Evolutionary conservation across 2,888 invertebrate genomes (phyloP), one percentile per base, ranked within the genome.

Genomic region (Serrognathus titanus): DNA sequence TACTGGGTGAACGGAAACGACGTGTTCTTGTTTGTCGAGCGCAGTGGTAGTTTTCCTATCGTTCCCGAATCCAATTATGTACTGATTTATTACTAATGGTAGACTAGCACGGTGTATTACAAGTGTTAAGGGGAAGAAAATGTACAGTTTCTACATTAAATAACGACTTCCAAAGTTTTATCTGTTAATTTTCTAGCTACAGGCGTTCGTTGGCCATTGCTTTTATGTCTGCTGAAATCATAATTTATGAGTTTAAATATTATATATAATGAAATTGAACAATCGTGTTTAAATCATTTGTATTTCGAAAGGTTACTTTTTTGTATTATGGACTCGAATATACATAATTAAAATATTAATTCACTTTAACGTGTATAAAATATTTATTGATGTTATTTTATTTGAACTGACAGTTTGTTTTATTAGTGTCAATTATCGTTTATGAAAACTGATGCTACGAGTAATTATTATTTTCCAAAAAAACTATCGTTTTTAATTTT

Each of bases 11-110:
- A 31, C 2, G 24, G 24, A 31, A 31, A 31, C 24, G 6, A 31
- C 24, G 24, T 31, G 24, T 7, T 5, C 24, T 37, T 39, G 46
- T 16, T 16, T 43, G 49, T 50, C 47, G 43, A 45, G 41, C 43
- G 54, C 45, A 48, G 45, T 55, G 55, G 55, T 62, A 63, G 61
- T 63, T 60, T 64, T 58, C 58, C 54, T 64, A 62, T 64, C 62
- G 59, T 58, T 59, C 52, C 48, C 60, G 60, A 62, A 64, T 63
- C 64, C 64, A 64, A 64, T 64, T 64, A 64, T 56, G 60, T 54
- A 45, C 59, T 63, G 64, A 64, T 64, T 64, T 63, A 64, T 64
- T 53, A 57, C 58, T 62, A 61, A 64, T 61, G 61, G 61, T 60
- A 56, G 60, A 59, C 54, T 55, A 56, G 58, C 53, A 54, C 51